Conservation (phyloP, 2,113 vertebrate species). For the Lota lota region DNA sequence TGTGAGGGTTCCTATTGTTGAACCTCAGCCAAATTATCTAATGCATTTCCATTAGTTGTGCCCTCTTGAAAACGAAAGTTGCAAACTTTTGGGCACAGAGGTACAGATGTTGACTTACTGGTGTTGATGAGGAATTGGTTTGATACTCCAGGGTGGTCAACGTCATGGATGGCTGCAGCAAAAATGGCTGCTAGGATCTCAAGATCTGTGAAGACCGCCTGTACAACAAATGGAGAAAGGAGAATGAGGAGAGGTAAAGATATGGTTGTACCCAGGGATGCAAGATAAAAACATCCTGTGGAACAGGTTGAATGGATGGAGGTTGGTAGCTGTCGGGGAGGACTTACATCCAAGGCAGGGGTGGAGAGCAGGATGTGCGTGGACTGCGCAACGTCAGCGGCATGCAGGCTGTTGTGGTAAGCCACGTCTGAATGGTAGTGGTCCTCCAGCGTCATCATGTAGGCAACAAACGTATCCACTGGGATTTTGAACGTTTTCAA, state of each 20-base stretch:
- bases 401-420: constrained; percentile 97
- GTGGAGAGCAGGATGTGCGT: constrained; percentile 97
- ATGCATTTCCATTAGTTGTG: not conserved
- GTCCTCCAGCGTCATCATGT: constrained; percentile 98
- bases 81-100: too few species aligned
- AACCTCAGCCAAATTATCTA: not conserved
- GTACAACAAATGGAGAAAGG: constrained; percentile 15
- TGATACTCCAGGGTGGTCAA: constrained; percentile 97
- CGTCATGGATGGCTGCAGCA: constrained; percentile 95
- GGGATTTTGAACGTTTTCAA: constrained; percentile 97
- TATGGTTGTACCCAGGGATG: not conserved
- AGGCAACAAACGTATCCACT: constrained; percentile 89
- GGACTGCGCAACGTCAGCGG: constrained; percentile 95
- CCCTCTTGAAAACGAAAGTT: too few species aligned
- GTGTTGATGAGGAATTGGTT: constrained; percentile 99
- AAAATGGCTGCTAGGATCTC: constrained; percentile 98
- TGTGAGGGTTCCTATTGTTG: not conserved
- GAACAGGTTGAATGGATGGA: too few species aligned
- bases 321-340: too few species aligned
- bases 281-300: not conserved
- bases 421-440: constrained; percentile 97
- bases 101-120: constrained; percentile 78
- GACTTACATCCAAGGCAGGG: constrained; percentile 91
- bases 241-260: constrained; percentile 1
- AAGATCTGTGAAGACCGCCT: constrained; percentile 97